Percentiles rank a stretch among this genome's conserved stretches.
These are phyloP conservation scores for Tolmerus cingulatus DNA, from an alignment of 2,888 invertebrate genomes.

Conservation along the genomic window DNA sequence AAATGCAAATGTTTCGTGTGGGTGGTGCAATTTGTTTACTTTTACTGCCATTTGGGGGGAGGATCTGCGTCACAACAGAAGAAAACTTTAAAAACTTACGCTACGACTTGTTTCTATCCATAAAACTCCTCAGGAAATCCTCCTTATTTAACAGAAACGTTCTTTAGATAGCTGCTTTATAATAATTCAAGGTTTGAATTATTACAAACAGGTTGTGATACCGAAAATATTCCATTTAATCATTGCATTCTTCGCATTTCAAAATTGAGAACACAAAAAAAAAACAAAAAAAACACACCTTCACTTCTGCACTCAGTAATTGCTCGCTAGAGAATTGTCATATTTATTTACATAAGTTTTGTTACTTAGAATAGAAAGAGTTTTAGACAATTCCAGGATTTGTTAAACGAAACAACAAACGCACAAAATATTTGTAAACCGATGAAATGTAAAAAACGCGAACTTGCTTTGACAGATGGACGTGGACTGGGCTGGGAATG, in stretches of 20 bases:
- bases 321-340: background rate
- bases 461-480: slow-evolving; percentile 15
- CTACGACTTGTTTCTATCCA: slow-evolving; percentile 1
- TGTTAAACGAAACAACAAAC: background rate
- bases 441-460: background rate
- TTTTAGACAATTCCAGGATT: background rate
- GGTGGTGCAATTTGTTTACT: background rate
- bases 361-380: background rate
- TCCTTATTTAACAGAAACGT: background rate
- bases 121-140: background rate
- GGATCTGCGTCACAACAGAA: background rate
- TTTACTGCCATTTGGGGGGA: background rate
- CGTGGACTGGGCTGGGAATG: slow-evolving; percentile 2
- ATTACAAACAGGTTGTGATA: background rate
- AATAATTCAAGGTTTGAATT: slow-evolving; percentile 6
- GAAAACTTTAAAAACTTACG: background rate
- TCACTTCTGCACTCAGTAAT: background rate
- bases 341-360: background rate
- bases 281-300: background rate
- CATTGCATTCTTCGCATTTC: slow-evolving; percentile 20
- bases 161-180: background rate
- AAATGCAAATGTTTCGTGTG: background rate
- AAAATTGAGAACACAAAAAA: background rate
- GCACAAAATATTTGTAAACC: slow-evolving; percentile 2
- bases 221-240: background rate